These are phyloP conservation scores for Idaea dimidiata DNA, from an alignment of 2,888 invertebrate species.

Conservation along the genomic window DNA sequence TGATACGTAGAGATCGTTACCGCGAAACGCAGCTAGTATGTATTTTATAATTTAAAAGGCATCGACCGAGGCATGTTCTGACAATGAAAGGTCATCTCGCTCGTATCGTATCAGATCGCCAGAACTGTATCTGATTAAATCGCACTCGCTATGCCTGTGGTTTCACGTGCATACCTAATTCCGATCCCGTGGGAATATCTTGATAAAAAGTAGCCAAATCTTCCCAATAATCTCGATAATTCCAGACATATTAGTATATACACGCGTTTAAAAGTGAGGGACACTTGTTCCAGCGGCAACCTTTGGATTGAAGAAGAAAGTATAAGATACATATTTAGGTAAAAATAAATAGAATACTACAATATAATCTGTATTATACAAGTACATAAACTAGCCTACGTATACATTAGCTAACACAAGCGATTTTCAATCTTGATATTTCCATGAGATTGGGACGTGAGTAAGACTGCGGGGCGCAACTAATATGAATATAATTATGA, in stretches of 20 bases:
- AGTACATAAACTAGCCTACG: too few relatives aligned
- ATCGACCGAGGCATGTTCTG: slow-evolving; percentile 6
- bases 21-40: not conserved
- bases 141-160: slow-evolving; percentile 26
- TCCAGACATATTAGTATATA: not conserved
- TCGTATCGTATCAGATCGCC: slow-evolving; percentile 38
- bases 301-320: too few relatives aligned
- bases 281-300: too few relatives aligned
- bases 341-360: too few relatives aligned
- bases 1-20: not conserved
- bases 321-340: too few relatives aligned
- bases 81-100: slow-evolving; percentile 42
- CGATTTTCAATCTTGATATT: too few relatives aligned
- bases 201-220: not conserved
- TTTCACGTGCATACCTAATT: not conserved
- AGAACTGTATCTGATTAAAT: slow-evolving; percentile 59
- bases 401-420: not conserved
- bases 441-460: too few relatives aligned
- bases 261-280: too few relatives aligned
- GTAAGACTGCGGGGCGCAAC: not conserved
- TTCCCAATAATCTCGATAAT: not conserved
- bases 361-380: too few relatives aligned
- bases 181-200: not conserved
- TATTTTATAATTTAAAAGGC: not conserved
- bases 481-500: slow-evolving; percentile 45